Conservation (phyloP, 2,797 vertebrate genomes). For the Parotocinclus haroldoi region DNA sequence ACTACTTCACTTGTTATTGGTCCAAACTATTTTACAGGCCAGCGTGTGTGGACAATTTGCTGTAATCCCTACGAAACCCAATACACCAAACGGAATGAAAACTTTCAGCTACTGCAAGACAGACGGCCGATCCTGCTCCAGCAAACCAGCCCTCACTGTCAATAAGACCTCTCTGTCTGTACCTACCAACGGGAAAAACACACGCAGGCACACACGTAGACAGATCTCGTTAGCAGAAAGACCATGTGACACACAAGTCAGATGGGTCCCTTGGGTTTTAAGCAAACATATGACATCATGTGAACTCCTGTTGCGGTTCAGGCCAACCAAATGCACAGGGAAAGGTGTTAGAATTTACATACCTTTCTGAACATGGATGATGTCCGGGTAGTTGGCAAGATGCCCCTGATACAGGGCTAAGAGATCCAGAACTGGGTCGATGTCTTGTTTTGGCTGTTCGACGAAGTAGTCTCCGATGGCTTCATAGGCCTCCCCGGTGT, state of each 20-base stretch:
- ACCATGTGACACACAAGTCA: constrained; percentile 46
- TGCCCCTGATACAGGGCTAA: constrained; percentile 95
- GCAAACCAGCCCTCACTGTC: neutral
- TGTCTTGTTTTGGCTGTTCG: constrained; percentile 90
- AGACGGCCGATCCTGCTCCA: no score
- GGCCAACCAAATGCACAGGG: neutral
- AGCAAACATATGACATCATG: constrained; percentile 55
- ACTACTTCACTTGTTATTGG: no score
- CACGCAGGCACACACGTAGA: constrained; percentile 5
- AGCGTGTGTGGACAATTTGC: no score
- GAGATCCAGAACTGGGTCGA: constrained; percentile 93
- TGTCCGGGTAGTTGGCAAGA: constrained; percentile 96
- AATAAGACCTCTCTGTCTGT: neutral
- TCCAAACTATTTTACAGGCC: no score
- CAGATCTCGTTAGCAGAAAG: constrained; percentile 30
- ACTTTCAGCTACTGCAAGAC: no score
- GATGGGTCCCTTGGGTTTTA: constrained; percentile 31
- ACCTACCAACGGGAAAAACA: constrained; percentile 33
- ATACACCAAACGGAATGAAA: no score
- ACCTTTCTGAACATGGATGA: constrained; percentile 99
- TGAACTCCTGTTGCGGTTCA: constrained; percentile 40
- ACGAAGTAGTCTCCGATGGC: constrained; percentile 92
- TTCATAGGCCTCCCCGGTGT: constrained; percentile 91
- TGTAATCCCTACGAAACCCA: no score
- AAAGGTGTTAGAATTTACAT: constrained; percentile 46